These are phyloP conservation scores for Autographa gamma DNA, from an alignment of 2,888 invertebrate genomes.

Conservation along the genomic window DNA sequence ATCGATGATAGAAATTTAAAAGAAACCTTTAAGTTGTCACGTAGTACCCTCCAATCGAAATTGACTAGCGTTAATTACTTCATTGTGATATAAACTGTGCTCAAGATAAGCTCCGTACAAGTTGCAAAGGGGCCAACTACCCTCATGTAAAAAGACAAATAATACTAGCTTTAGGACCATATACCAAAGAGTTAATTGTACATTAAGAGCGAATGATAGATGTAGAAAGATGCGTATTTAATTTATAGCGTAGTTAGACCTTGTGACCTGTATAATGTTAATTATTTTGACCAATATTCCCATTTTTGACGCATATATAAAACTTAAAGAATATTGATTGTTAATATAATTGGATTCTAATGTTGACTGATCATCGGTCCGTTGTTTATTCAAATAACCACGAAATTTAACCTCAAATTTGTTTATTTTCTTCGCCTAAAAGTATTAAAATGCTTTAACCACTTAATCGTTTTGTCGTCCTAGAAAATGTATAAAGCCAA, in stretches of 20 bases:
- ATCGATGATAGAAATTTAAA: conserved; percentile 12
- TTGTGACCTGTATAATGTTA: conserved; percentile 80
- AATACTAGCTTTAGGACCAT: conserved; percentile 85
- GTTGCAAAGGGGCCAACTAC: conserved; percentile 77
- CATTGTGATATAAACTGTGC: conserved; percentile 57
- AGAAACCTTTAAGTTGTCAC: conserved; percentile 30
- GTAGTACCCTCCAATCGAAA: conserved; percentile 44
- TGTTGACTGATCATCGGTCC: conserved; percentile 54
- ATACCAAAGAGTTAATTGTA: conserved; percentile 88
- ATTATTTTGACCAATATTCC: conserved; percentile 81
- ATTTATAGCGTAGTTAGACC: conserved; percentile 82
- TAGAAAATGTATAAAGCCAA: conserved; percentile 82
- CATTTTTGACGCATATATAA: conserved; percentile 64
- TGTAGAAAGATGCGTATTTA: conserved; percentile 79
- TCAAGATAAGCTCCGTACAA: conserved; percentile 49
- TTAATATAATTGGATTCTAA: conserved; percentile 52
- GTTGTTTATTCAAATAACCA: conserved; percentile 46
- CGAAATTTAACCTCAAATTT: conserved; percentile 59
- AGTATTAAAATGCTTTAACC: conserved; percentile 74
- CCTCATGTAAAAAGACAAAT: conserved; percentile 81
- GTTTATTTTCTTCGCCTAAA: conserved; percentile 63
- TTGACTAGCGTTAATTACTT: conserved; percentile 52
- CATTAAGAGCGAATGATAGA: conserved; percentile 82
- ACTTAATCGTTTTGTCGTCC: conserved; percentile 75
- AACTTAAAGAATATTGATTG: conserved; percentile 42